Conservation (phyloP, 1,140 invertebrate genomes). For the Drosophila grimshawi region DNA sequence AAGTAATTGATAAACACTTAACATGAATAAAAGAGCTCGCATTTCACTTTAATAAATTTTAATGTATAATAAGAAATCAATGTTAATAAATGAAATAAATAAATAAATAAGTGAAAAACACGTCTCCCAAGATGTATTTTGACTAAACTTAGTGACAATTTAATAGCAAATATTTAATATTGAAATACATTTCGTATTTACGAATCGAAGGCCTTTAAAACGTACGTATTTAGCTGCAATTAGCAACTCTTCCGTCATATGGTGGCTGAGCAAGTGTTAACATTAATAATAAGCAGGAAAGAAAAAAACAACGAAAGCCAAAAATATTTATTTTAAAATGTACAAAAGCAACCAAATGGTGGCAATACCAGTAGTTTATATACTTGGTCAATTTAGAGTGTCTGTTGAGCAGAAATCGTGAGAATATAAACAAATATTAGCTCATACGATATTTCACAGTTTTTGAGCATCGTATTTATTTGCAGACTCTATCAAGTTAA, state of each 20-base stretch:
- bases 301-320: conserved; percentile 25
- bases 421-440: conserved; percentile 44
- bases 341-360: conserved; percentile 15
- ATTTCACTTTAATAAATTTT: too few species aligned
- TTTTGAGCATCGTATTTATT: not conserved
- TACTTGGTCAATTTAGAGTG: conserved; percentile 2
- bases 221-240: conserved; percentile 42
- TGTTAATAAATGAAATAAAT: not conserved
- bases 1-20: too few species aligned
- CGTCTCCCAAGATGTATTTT: too few species aligned
- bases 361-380: conserved; percentile 31
- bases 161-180: conserved; percentile 19
- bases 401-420: not conserved
- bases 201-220: conserved; percentile 2
- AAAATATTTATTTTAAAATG: conserved; percentile 56
- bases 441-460: conserved; percentile 24
- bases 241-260: conserved; percentile 49
- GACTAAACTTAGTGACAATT: not conserved
- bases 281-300: conserved; percentile 53
- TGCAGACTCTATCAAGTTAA: not conserved
- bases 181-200: conserved; percentile 18
- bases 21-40: too few species aligned
- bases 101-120: not conserved
- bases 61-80: not conserved
- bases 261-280: conserved; percentile 56